Evolutionary conservation across 2,797 vertebrate species (phyloP).

Genomic region (Trichosurus vulpecula): DNA sequence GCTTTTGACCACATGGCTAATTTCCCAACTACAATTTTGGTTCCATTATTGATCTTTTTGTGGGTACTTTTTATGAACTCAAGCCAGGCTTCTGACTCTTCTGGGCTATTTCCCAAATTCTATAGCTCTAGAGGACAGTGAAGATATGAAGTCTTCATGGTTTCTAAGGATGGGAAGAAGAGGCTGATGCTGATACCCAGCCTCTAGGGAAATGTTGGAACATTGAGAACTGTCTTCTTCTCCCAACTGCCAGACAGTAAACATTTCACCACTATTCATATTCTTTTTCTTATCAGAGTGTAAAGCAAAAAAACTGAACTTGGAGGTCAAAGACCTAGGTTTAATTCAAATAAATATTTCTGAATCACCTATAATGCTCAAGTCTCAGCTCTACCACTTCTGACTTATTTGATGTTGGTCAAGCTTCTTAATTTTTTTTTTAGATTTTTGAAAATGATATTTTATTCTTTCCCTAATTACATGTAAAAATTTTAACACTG

Average conservation of each 20-base stretch:
- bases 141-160: conserved; percentile 22
- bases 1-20: conserved; percentile 22
- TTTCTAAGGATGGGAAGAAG: conserved; percentile 51
- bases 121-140: not conserved
- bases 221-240: conserved; percentile 2
- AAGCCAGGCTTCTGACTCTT: conserved; percentile 48
- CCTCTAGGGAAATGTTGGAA: conserved; percentile 6
- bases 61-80: conserved; percentile 35
- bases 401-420: not conserved
- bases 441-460: not conserved
- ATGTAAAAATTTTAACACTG: not conserved
- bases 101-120: conserved; percentile 38
- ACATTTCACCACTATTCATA: not conserved
- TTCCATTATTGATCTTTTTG: not conserved
- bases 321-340: not conserved
- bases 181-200: conserved; percentile 29
- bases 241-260: not conserved
- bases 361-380: not conserved
- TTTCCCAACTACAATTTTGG: conserved; percentile 44
- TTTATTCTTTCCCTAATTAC: not conserved
- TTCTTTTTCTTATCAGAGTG: not conserved
- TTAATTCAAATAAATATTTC: not conserved
- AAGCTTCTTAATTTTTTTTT: not conserved
- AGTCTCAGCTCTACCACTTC: not conserved
- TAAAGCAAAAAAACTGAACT: not conserved